Percentiles rank a stretch among this genome's conserved stretches.
These are phyloP conservation scores for Dioctria linearis DNA, from an alignment of 2,888 invertebrate species.

Conservation along the genomic window DNA sequence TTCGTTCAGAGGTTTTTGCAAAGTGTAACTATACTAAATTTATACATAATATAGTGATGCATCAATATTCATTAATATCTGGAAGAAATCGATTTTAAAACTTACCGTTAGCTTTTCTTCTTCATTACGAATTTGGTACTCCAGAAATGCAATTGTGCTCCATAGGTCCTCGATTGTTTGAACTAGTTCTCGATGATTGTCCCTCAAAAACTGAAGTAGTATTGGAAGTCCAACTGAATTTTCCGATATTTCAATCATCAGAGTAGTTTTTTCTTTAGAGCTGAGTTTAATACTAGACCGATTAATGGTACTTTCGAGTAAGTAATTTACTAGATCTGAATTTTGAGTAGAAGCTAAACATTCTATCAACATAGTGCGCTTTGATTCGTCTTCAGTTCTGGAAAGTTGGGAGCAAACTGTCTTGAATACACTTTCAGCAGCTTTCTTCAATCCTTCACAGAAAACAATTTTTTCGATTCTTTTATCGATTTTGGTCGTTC, in stretches of 20 bases:
- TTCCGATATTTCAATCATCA: background rate
- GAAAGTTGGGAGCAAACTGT: background rate
- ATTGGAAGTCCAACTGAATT: background rate
- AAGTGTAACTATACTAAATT: too few species aligned
- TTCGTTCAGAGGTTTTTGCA: too few species aligned
- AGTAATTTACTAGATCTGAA: background rate
- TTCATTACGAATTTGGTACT: constrained; percentile 1
- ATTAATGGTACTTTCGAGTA: constrained; percentile 8
- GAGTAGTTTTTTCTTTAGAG: background rate
- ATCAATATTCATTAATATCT: too few species aligned
- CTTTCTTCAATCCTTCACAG: constrained; percentile 21
- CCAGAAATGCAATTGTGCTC: constrained; percentile 6
- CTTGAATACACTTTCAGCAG: constrained; percentile 1
- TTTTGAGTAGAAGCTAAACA: constrained; percentile 4
- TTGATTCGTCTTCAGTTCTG: background rate
- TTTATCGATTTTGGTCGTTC: background rate
- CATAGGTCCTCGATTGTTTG: constrained; percentile 3
- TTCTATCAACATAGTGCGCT: constrained; percentile 8
- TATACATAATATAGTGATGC: too few species aligned
- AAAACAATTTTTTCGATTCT: constrained; percentile 10
- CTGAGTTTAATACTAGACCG: background rate
- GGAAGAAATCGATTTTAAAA: background rate
- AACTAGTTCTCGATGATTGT: constrained; percentile 12
- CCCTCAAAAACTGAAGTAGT: background rate
- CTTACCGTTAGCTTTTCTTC: constrained; percentile 8